phyloP scores from a whole-genome alignment of 1,140 invertebrate species.

The Heliconius melpomene region DNA sequence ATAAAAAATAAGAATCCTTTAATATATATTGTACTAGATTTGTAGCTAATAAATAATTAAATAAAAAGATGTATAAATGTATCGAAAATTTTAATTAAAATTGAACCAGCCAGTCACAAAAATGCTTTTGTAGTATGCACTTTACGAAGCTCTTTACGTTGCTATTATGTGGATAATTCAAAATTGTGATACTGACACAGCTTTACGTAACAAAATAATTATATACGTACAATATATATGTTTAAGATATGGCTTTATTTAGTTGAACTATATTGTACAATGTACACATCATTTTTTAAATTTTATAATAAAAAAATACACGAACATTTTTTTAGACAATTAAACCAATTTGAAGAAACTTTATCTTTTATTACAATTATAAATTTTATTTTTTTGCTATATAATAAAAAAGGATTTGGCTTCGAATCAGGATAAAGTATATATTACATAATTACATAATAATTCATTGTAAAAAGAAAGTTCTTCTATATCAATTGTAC shows the following conservation, averaged over 20 bases:
- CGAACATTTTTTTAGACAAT: too few species aligned
- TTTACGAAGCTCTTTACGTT: conserved; percentile 3
- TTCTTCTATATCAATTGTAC: too few species aligned
- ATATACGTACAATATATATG: background rate
- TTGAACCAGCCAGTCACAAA: conserved; percentile 18
- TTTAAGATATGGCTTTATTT: background rate
- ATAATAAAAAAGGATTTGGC: too few species aligned
- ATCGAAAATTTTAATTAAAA: conserved; percentile 28
- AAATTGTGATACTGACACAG: background rate
- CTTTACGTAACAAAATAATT: background rate
- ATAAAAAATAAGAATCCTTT: background rate
- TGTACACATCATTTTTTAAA: too few species aligned
- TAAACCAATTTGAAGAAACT: too few species aligned
- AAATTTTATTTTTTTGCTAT: too few species aligned
- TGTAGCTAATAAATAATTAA: background rate
- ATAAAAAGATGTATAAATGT: background rate
- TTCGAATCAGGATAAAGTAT: background rate
- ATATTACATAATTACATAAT: background rate
- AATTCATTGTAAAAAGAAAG: too few species aligned
- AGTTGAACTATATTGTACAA: background rate
- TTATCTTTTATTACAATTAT: too few species aligned
- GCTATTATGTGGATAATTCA: conserved; percentile 10
- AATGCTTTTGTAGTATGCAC: too few species aligned
- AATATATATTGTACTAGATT: background rate
- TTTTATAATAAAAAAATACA: too few species aligned